Percentiles rank a stretch among this genome's conserved stretches.
phyloP scores from a whole-genome alignment of 2,888 invertebrate genomes.

The Ormyrus labotus region DNA sequence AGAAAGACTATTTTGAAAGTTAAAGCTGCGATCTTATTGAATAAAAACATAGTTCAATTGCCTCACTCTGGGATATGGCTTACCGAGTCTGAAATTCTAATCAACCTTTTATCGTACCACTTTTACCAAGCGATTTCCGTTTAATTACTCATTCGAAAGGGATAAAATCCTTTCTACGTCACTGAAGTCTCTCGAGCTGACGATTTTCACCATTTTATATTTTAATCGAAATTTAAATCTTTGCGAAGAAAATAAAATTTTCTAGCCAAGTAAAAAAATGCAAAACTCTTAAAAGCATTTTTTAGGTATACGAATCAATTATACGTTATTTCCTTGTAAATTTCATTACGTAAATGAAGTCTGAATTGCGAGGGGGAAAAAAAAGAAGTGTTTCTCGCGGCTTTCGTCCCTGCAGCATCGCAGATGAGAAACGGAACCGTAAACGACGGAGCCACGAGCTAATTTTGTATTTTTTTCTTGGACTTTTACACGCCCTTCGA shows the following conservation, averaged over 20 bases:
- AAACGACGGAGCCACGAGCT: no score
- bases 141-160: conserved; percentile 45
- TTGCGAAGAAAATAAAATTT: no score
- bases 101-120: conserved; percentile 34
- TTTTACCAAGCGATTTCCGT: conserved; percentile 32
- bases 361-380: no score
- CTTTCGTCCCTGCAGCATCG: no score
- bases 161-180: conserved; percentile 11
- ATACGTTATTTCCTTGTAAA: no score
- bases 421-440: no score
- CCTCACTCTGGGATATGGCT: not conserved
- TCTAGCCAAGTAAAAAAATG: no score
- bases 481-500: not conserved
- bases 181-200: not conserved
- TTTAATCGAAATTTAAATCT: no score
- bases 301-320: no score
- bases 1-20: not conserved
- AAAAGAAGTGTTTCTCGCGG: no score
- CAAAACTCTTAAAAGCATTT: no score
- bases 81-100: conserved; percentile 45
- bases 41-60: not conserved
- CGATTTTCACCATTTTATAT: not conserved
- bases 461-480: conserved; percentile 14
- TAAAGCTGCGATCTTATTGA: not conserved
- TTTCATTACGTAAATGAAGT: no score